A percentile compares a stretch with the other conserved stretches of the same genome.
phyloP scores from a whole-genome alignment of 2,888 invertebrate genomes.

The Luperina nickerlii region DNA sequence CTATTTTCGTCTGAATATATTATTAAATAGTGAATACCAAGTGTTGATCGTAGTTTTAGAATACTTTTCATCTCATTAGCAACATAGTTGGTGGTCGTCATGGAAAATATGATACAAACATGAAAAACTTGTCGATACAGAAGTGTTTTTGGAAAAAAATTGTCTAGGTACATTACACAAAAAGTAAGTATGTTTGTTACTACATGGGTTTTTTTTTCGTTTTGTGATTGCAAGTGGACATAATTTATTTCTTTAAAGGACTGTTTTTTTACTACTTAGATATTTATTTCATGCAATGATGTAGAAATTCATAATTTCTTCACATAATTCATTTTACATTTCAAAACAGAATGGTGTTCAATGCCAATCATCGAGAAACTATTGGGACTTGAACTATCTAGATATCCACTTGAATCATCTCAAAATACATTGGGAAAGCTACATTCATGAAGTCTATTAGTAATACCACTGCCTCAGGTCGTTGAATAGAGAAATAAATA shows the following conservation, averaged over 20 bases:
- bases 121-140: background rate
- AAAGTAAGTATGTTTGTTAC: background rate
- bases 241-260: background rate
- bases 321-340: background rate
- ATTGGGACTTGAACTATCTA: conserved; percentile 7
- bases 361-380: conserved; percentile 22
- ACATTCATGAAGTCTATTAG: conserved; percentile 3
- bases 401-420: background rate
- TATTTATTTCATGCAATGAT: background rate
- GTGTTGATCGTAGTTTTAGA: background rate
- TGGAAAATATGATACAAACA: background rate
- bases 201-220: background rate
- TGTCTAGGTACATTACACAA: background rate
- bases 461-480: background rate
- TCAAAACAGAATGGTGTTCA: conserved; percentile 11
- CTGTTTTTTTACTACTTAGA: too few species aligned
- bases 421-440: background rate
- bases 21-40: conserved; percentile 14
- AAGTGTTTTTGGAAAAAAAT: background rate
- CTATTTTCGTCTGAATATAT: conserved; percentile 27
- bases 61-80: background rate
- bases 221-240: background rate
- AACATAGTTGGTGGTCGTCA: background rate
- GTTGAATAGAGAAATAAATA: background rate
- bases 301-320: background rate